Evolutionary conservation across 1,140 invertebrate genomes (phyloP).

Genomic region (Paraescarpia echinospica): DNA sequence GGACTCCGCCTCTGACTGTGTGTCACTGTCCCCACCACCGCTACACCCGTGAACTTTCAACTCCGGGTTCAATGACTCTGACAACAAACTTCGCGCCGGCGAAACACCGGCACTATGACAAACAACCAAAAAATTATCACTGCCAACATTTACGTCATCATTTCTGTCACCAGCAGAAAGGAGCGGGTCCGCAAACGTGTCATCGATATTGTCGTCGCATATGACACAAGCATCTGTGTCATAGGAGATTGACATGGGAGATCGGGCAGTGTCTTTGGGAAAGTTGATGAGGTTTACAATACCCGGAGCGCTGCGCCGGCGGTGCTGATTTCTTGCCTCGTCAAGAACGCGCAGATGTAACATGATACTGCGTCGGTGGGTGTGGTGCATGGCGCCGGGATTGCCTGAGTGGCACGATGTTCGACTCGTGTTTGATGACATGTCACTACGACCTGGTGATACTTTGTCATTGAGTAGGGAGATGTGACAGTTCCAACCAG

Average conservation of each 20-base stretch:
- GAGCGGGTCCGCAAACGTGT: background rate
- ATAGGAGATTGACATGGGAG: background rate
- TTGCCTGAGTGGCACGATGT: background rate
- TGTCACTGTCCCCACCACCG: background rate
- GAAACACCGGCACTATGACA: too few relatives aligned
- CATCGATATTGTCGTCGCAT: background rate
- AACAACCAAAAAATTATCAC: too few relatives aligned
- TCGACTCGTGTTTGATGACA: background rate
- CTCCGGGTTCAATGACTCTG: background rate
- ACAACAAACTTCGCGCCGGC: background rate
- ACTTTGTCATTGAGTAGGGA: constrained; percentile 65
- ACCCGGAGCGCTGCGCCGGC: background rate
- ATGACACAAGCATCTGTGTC: background rate
- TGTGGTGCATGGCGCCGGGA: background rate
- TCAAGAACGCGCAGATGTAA: background rate
- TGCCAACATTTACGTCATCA: background rate
- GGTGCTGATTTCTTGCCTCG: background rate
- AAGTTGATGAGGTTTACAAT: background rate
- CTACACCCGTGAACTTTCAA: background rate
- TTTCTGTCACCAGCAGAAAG: background rate
- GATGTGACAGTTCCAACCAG: constrained; percentile 99
- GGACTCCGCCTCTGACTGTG: constrained; percentile 31
- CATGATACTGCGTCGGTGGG: background rate
- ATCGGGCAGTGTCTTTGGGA: background rate
- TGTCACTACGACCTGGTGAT: background rate